These are phyloP conservation scores for Catamblyrhynchus diadema DNA, from an alignment of 2,797 vertebrate genomes.

Conservation along the genomic window DNA sequence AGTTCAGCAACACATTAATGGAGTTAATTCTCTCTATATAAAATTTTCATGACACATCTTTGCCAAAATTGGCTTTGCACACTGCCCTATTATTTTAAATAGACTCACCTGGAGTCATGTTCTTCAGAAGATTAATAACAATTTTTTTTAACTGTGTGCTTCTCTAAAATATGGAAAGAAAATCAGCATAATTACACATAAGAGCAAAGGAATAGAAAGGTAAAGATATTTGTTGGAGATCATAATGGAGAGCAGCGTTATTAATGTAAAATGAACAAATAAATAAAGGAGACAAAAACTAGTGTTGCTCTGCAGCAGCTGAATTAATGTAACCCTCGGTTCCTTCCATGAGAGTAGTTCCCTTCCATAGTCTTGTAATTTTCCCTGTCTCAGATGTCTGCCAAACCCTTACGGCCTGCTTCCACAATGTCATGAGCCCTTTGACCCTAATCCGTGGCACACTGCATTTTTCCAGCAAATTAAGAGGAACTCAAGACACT, in stretches of 20 bases:
- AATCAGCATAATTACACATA: background rate
- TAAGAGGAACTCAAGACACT: background rate
- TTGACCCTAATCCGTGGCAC: too few species aligned
- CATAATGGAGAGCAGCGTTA: background rate
- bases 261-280: background rate
- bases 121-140: background rate
- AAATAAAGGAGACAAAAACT: background rate
- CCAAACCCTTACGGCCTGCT: background rate
- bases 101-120: background rate
- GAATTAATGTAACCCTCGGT: background rate
- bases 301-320: background rate
- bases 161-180: background rate
- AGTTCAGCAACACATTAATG: background rate
- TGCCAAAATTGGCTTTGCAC: background rate
- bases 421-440: background rate
- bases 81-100: background rate
- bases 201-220: background rate
- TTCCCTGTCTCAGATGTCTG: background rate
- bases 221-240: background rate
- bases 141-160: rapidly evolving
- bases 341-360: background rate
- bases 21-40: background rate
- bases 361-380: background rate
- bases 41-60: background rate
- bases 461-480: background rate